Evolutionary conservation across 2,113 vertebrate species (phyloP), one percentile per base, ranked within the genome.

Genomic region (Geothlypis trichas): DNA sequence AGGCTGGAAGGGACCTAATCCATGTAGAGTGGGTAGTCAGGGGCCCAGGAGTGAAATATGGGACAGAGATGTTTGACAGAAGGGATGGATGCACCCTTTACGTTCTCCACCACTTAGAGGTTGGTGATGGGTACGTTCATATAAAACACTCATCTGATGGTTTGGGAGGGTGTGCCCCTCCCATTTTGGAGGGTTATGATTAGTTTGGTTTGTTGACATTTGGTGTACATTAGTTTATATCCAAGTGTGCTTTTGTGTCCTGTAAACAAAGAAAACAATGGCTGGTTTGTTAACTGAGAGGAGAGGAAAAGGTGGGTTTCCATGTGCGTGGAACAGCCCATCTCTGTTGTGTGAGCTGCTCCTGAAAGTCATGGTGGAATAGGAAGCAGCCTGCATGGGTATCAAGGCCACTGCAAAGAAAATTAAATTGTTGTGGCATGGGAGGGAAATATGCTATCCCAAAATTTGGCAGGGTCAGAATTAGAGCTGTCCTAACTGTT

Each of bases 211-310:
- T 87, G 58, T 87, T 94, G 77, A 61, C 39, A 23, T 47, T 83
- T 71, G 67, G 39, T 89, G 57, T 71, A 47, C 79, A 74, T 78
- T 49, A 55, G 37, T 78, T 90, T 72, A 35, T 55, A 41, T 63
- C 52, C 17, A 59, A 92, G 33, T 68, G 35, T 23, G 44, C 28
- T 96, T 67, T 83, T 67, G 26, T 75, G 35, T 54, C 58, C 57
- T 71, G 58, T 90, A 86, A 95, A 82, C 71, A 86, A 78, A 51
- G 42, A 84, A 44, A 68, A 90, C 87, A 95, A 82, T 85, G 46
- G 44, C 23, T 28, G 37, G 22, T 71, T 94, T 90, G 55, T 86
- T 91, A 51, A 69, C 62, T 49, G 59, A 88, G 81, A 42, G 68
- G 63, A 81, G 74, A 80, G 67, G 78, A 92, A 94, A 89, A 62